These are phyloP conservation scores for Meda fulgida DNA, from an alignment of 2,797 vertebrate species.

Conservation along the genomic window DNA sequence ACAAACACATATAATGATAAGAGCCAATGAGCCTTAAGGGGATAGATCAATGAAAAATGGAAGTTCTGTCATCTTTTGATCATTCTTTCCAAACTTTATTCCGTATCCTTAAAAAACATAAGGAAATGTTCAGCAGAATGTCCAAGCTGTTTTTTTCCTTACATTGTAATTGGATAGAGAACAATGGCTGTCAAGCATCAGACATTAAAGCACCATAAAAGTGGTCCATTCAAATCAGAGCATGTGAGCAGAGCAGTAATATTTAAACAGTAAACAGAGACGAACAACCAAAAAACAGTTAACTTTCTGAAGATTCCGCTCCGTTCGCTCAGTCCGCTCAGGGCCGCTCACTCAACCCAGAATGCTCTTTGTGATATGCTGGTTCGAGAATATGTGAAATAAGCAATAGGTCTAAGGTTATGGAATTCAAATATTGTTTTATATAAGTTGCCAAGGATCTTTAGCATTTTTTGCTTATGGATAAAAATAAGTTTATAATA, in stretches of 20 bases:
- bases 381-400: background rate
- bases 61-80: background rate
- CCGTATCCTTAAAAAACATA: background rate
- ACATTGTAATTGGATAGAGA: background rate
- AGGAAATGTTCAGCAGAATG: background rate
- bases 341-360: background rate
- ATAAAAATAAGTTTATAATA: background rate
- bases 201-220: background rate
- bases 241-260: background rate
- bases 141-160: constrained; percentile 4
- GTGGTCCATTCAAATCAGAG: background rate
- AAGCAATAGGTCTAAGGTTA: background rate
- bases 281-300: too few relatives aligned
- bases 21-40: background rate
- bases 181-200: background rate
- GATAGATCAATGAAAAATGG: background rate
- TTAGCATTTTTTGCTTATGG: background rate
- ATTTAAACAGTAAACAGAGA: background rate
- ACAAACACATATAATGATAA: background rate
- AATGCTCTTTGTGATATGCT: background rate
- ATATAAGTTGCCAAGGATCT: background rate
- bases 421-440: background rate
- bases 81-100: background rate
- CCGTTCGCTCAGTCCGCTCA: background rate
- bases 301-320: background rate